Conservation (phyloP, 2,888 invertebrate species). For the Chrysolina oricalcia region DNA sequence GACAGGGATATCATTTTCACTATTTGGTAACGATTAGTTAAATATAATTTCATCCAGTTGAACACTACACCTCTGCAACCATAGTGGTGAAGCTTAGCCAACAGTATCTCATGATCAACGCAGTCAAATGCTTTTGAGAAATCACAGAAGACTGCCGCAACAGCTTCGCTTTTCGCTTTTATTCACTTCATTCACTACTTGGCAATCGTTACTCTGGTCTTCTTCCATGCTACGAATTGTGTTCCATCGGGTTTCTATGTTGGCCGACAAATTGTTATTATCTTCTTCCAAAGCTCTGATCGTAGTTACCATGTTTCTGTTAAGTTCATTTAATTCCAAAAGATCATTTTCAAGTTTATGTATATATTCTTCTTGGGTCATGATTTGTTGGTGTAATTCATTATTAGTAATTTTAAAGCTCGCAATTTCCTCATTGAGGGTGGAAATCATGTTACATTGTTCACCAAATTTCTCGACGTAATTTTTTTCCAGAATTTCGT, state of each 20-base stretch:
- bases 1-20: no score
- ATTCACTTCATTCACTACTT: neutral
- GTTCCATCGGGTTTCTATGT: neutral
- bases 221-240: neutral
- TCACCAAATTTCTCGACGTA: neutral
- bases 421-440: neutral
- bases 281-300: conserved; percentile 25
- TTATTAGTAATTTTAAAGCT: neutral
- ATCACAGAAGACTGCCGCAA: no score
- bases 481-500: no score
- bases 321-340: conserved; percentile 16
- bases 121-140: no score
- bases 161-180: neutral
- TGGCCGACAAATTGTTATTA: conserved; percentile 9
- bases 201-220: neutral
- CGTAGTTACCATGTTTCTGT: neutral
- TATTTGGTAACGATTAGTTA: no score
- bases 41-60: no score
- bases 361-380: neutral
- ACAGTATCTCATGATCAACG: no score
- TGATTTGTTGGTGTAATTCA: neutral
- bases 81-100: no score
- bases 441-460: neutral
- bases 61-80: no score
- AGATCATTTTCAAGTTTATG: conserved; percentile 11